Evolutionary conservation across 2,797 vertebrate species (phyloP), one percentile per base, ranked within the genome.

Genomic region (Lateolabrax maculatus): DNA sequence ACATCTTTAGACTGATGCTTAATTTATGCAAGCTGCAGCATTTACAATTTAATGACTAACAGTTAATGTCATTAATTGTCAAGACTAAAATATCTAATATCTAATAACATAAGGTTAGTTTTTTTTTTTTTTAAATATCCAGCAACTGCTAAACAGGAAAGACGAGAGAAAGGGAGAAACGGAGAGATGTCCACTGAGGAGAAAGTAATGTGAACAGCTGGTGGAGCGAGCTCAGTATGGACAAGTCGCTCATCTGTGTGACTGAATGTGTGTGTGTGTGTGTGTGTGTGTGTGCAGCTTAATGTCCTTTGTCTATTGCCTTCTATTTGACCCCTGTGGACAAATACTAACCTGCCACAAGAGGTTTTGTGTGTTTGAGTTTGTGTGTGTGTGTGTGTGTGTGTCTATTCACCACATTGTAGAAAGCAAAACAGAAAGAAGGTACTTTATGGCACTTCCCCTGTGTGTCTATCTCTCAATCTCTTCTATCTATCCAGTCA

Each of bases 141-240:
- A 52, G 9, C 65, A 31, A 21, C 46, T 25, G 34, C 46, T 39
- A 6, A 6, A 37, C 25, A 39, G 43, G 23, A 23, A 21, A 55
- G 49, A 27, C 51, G 61, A 70, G 25, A 72, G 41, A 55, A 16
- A 61, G 51, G 27, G 43, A 51, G 70, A 52, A 23, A 62, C 13
- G 52, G 48, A 78, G 58, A 70, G 65, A 67, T 34, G 77, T 77
- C 76, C 85, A 89, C 61, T 86, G 90, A 90, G 69, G 84, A 87
- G 93, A 81, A 91, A 93, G 84, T 93, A 94, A 95, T 86, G 85
- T 74, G 85, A 90, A 87, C 94, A 95, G 93, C 93, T 95, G 94
- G 81, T 91, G 81, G 77, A 91, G 86, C 77, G 80, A 41, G 65
- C 75, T 80, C 80, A 62, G 71, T 69, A 29, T 55, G 86, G 90